Evolutionary conservation across 2,113 vertebrate species (phyloP), one percentile per base, ranked within the genome.

Genomic region (Limnothrissa miodon): DNA sequence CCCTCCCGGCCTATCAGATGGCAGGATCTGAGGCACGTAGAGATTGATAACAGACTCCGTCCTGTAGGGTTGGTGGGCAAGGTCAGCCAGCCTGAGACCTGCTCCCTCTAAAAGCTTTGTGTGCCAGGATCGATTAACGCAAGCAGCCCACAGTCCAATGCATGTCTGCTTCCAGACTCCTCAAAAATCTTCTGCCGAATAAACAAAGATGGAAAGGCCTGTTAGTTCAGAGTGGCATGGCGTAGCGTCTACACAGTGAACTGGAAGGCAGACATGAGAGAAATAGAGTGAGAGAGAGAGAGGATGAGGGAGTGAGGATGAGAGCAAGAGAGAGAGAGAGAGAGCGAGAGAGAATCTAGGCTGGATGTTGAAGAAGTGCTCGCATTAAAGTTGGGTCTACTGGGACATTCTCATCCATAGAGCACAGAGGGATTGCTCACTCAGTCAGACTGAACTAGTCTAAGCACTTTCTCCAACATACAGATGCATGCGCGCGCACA

Each of bases 181-280:
- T 88, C 85, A 84, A 85, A 83, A 87, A 33, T 88, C 82, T 88
- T 84, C 29, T 33, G 66, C 66, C 66, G 33, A 89, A 85, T 89
- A 82, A 88, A 85, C 51, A 81, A 66, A 83, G 83, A 70, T 82
- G 82, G 83, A 85, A 80, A 79, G 78, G 70, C 62, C 81, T 84
- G 82, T 84, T 78, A 85, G 85, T 85, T 88, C 87, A 85, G 85
- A 88, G 87, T 36, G 8, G 66, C 66, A 4, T 74, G 66, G 66
- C 66, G 25, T 1, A 25, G 25, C n/a, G 29, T 4, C 1, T 74
- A 9, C 33, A 5, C 36, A 36, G 36, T 74, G 66, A 33, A 29
- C 29, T 53, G 48, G 2, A 53, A 21, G 5, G 48, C 48, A 53
- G 19, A 56, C 51, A 56, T 56, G 66, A 36, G 66, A 17, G 66